phyloP scores from a whole-genome alignment of 2,113 vertebrate genomes.

The Peucedramus taeniatus region DNA sequence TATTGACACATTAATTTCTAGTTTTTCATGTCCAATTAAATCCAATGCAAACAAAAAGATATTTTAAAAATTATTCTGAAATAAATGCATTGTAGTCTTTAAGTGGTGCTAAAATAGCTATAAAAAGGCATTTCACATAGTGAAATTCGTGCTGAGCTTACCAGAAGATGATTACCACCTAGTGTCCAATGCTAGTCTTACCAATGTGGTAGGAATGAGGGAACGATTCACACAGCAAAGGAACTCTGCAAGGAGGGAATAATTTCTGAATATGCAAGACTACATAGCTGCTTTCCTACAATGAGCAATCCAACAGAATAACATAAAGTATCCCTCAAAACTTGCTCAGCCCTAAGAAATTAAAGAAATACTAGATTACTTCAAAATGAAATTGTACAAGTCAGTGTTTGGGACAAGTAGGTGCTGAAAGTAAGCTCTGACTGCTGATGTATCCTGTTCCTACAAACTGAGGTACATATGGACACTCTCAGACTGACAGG shows the following conservation, averaged over 20 bases:
- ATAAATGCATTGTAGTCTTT: neutral
- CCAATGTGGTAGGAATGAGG: neutral
- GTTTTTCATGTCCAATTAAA: neutral
- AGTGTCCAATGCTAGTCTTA: neutral
- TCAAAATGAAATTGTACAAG: neutral
- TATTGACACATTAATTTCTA: neutral
- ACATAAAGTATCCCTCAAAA: neutral
- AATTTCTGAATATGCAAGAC: neutral
- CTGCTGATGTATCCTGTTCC: neutral
- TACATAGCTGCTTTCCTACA: neutral
- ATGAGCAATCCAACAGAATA: neutral
- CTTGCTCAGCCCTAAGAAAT: neutral
- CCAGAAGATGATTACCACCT: constrained; percentile 36
- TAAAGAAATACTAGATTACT: neutral
- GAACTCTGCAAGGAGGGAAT: neutral
- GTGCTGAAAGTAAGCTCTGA: neutral
- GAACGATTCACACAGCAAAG: neutral
- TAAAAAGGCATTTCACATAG: neutral
- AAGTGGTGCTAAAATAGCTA: neutral
- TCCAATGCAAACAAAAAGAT: neutral
- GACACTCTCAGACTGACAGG: neutral
- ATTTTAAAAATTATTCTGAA: neutral
- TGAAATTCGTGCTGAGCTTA: neutral
- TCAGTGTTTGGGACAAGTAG: neutral
- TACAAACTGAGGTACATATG: neutral